phyloP scores from a whole-genome alignment of 2,888 invertebrate species.

The Argyresthia goedartella region DNA sequence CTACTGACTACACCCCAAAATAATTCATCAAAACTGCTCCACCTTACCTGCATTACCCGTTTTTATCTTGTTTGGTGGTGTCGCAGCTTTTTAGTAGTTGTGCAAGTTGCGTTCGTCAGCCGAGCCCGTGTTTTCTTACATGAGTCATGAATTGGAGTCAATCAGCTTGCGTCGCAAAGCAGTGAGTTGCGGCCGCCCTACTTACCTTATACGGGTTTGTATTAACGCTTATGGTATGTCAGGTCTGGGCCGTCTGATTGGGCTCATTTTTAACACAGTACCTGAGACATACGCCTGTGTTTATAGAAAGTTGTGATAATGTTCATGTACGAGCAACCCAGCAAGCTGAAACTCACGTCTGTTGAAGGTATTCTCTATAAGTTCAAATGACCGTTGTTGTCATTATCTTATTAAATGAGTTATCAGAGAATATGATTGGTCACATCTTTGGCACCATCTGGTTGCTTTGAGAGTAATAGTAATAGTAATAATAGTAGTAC shows the following conservation, averaged over 20 bases:
- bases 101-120: constrained; percentile 1
- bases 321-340: constrained; percentile 82
- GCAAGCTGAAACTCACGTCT: constrained; percentile 79
- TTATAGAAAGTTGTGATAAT: constrained; percentile 42
- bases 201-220: constrained; percentile 72
- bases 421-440: too few species aligned
- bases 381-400: too few species aligned
- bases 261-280: too few species aligned
- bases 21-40: too few species aligned
- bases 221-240: constrained; percentile 61
- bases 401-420: too few species aligned
- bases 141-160: constrained; percentile 40
- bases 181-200: constrained; percentile 63
- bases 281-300: constrained; percentile 20
- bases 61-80: neutral
- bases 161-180: constrained; percentile 60
- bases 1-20: too few species aligned
- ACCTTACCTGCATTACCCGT: too few species aligned
- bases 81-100: neutral
- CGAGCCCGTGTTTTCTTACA: constrained; percentile 12
- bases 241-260: constrained; percentile 17
- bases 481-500: too few species aligned
- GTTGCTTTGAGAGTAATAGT: too few species aligned
- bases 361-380: constrained; percentile 87
- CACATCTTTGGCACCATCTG: too few species aligned